These are phyloP conservation scores for Lissonota sp. DNA, from an alignment of 2,888 invertebrate species.

Conservation along the genomic window DNA sequence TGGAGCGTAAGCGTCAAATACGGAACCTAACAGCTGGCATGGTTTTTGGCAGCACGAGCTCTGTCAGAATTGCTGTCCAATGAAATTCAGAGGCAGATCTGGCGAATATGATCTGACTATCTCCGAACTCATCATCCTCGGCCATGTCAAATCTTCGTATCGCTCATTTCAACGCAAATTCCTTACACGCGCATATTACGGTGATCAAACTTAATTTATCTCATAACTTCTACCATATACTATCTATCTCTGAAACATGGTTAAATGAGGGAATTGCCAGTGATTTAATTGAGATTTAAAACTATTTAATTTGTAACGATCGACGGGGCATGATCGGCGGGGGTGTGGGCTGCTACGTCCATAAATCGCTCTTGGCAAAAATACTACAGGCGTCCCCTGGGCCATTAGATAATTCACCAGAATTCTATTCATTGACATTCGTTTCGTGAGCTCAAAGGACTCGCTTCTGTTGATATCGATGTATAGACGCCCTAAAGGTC, in stretches of 20 bases:
- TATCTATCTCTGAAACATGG: conserved; percentile 25
- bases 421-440: conserved; percentile 27
- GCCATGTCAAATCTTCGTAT: too few relatives aligned
- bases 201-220: too few relatives aligned
- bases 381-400: neutral
- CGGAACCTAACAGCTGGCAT: too few relatives aligned
- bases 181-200: too few relatives aligned
- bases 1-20: too few relatives aligned
- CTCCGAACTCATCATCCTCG: too few relatives aligned
- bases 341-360: conserved; percentile 45
- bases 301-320: conserved; percentile 40
- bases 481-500: conserved; percentile 33
- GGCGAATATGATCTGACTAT: too few relatives aligned
- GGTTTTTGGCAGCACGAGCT: too few relatives aligned
- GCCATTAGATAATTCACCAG: conserved; percentile 12
- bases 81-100: too few relatives aligned
- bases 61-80: too few relatives aligned
- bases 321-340: conserved; percentile 15
- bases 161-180: too few relatives aligned
- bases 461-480: neutral
- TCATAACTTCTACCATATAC: conserved; percentile 6
- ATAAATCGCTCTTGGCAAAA: conserved; percentile 30
- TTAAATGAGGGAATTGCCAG: conserved; percentile 5
- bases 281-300: neutral
- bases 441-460: neutral